Percentiles rank a stretch among this genome's conserved stretches.
Conservation (phyloP, 1,140 invertebrate genomes). For the Metopolophium dirhodum region DNA sequence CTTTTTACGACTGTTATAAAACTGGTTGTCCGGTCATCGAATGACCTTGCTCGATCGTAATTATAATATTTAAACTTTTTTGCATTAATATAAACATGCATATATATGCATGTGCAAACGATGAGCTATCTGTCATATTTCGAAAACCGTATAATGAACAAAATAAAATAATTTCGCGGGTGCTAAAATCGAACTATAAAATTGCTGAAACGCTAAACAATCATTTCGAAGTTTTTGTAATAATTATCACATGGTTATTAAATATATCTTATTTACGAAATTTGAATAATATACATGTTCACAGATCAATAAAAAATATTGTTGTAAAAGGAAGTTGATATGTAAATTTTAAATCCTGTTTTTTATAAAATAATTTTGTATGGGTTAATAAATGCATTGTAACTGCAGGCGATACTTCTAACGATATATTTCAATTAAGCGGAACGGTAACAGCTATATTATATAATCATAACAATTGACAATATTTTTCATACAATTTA, state of each 20-base stretch:
- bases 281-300: too few relatives aligned
- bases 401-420: not conserved
- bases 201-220: not conserved
- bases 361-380: not conserved
- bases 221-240: not conserved
- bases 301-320: not conserved
- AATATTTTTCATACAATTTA: not conserved
- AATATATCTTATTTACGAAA: not conserved
- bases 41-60: slow-evolving; percentile 1
- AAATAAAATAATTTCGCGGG: not conserved
- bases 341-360: not conserved
- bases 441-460: not conserved
- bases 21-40: slow-evolving; percentile 13
- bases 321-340: not conserved
- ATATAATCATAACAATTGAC: not conserved
- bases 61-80: not conserved
- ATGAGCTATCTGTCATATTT: not conserved
- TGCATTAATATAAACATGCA: not conserved
- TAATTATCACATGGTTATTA: not conserved
- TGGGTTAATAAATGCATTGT: not conserved
- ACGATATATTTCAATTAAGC: not conserved
- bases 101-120: not conserved
- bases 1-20: slow-evolving; percentile 26
- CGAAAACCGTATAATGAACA: not conserved
- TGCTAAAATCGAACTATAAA: not conserved